Evolutionary conservation across 2,797 vertebrate species (phyloP).

Genomic region (Helarctos malayanus): DNA sequence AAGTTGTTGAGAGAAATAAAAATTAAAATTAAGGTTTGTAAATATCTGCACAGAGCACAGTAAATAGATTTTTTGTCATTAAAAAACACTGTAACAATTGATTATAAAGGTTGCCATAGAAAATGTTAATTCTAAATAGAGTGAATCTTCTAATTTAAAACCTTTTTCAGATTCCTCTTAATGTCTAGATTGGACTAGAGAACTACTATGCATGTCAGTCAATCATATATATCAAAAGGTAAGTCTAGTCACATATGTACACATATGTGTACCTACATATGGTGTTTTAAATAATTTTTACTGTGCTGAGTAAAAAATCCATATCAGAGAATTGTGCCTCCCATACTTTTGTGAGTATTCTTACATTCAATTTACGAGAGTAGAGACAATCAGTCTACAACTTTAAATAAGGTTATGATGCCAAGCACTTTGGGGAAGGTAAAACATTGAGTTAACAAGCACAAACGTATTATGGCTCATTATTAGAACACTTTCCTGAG

Average conservation of each 20-base stretch:
- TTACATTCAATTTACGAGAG: background rate
- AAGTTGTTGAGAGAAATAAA: background rate
- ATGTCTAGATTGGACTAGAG: background rate
- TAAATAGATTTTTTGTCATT: background rate
- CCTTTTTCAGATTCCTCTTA: background rate
- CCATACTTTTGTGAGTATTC: background rate
- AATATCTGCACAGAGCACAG: background rate
- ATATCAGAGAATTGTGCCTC: background rate
- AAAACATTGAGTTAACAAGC: background rate
- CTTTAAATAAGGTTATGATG: background rate
- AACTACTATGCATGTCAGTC: background rate
- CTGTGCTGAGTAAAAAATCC: background rate
- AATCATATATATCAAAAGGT: background rate
- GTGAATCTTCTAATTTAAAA: background rate
- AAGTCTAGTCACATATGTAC: background rate
- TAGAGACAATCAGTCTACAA: background rate
- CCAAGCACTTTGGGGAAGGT: background rate
- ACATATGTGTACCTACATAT: background rate
- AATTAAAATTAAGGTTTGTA: constrained; percentile 20
- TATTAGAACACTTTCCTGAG: background rate
- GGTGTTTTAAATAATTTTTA: background rate
- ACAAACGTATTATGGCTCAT: background rate
- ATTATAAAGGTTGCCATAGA: background rate
- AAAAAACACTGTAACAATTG: background rate
- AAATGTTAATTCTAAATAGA: background rate